Conservation (phyloP, 2,888 invertebrate species). For the Lasioglossum calceatum region DNA sequence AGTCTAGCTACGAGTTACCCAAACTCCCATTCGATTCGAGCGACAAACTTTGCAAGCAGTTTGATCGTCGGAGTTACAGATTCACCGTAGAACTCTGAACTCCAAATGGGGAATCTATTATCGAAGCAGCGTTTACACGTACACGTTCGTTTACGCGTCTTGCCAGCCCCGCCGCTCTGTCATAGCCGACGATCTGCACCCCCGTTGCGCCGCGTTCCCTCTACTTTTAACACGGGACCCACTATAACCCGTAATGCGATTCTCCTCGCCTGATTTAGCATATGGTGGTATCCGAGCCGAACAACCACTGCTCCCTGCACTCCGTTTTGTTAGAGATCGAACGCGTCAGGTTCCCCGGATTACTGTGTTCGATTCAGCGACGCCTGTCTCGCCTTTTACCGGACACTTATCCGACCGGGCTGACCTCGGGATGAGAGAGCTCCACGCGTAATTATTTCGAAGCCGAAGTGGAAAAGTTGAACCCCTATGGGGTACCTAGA, state of each 20-base stretch:
- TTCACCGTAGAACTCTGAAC: slow-evolving; percentile 74
- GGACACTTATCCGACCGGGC: background rate
- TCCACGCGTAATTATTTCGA: background rate
- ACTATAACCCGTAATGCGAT: slow-evolving; percentile 44
- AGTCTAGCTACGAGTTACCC: slow-evolving; percentile 74
- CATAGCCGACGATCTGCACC: slow-evolving; percentile 53
- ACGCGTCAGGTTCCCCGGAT: background rate
- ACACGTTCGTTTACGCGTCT: slow-evolving; percentile 73
- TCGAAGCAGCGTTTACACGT: slow-evolving; percentile 74
- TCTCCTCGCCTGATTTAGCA: slow-evolving; percentile 14
- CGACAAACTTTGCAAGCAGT: slow-evolving; percentile 79
- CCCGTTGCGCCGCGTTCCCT: slow-evolving; percentile 6
- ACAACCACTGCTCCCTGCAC: background rate
- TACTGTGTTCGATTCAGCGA: background rate
- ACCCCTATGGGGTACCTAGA: no score
- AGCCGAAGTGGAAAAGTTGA: no score
- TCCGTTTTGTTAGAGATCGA: background rate
- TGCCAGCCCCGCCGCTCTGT: slow-evolving; percentile 45
- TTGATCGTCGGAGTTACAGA: slow-evolving; percentile 78
- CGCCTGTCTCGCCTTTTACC: background rate
- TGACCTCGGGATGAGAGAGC: background rate
- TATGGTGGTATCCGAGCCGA: background rate
- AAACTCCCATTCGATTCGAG: slow-evolving; percentile 78
- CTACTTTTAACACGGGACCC: slow-evolving; percentile 36
- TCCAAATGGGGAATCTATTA: slow-evolving; percentile 76